These are phyloP conservation scores for Oncopodura yosiiana DNA, from an alignment of 1,140 invertebrate species.

Conservation along the genomic window DNA sequence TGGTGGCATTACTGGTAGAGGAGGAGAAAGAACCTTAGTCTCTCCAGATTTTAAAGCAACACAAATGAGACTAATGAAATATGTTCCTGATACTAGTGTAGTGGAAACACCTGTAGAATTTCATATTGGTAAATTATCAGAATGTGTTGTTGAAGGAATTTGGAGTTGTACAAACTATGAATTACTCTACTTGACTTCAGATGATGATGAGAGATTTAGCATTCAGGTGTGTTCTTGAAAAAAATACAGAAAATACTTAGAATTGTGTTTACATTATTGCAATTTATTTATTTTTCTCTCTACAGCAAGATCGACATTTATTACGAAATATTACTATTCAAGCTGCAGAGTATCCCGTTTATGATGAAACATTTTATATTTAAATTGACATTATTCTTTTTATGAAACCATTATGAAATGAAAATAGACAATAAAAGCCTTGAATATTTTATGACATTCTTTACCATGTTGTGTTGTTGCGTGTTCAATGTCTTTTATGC, in stretches of 20 bases:
- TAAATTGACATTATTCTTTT: slow-evolving; percentile 3
- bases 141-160: slow-evolving; percentile 43
- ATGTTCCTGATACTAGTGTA: slow-evolving; percentile 26
- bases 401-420: background rate
- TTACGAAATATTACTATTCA: slow-evolving; percentile 47
- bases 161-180: slow-evolving; percentile 48
- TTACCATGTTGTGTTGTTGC: too few relatives aligned
- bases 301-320: slow-evolving; percentile 44
- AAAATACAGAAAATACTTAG: background rate
- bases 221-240: slow-evolving; percentile 39
- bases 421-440: too few relatives aligned
- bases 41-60: background rate
- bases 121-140: slow-evolving; percentile 40
- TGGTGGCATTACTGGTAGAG: background rate
- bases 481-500: too few relatives aligned
- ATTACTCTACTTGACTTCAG: slow-evolving; percentile 48
- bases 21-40: too few relatives aligned
- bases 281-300: slow-evolving; percentile 9
- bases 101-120: slow-evolving; percentile 36
- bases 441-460: too few relatives aligned
- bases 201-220: slow-evolving; percentile 50
- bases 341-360: slow-evolving; percentile 48
- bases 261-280: background rate
- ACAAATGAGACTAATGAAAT: slow-evolving; percentile 9
- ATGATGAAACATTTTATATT: slow-evolving; percentile 30